Conservation (phyloP, 2,113 vertebrate species). For the Physeter macrocephalus region DNA sequence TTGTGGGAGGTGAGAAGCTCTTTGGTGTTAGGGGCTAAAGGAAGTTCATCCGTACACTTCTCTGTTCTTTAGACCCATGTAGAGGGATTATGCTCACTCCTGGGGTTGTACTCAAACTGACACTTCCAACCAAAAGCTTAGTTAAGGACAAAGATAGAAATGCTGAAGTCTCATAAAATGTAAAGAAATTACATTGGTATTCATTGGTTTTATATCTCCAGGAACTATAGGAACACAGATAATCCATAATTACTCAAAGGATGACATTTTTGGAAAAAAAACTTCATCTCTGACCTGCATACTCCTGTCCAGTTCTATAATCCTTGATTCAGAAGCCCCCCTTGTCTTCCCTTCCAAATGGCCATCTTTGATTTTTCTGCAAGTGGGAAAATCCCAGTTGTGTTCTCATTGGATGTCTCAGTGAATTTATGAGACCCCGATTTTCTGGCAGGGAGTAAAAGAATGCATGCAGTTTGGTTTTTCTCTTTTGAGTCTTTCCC, state of each 20-base stretch:
- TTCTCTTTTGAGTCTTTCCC: neutral
- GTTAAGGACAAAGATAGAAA: neutral
- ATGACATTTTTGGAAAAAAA: neutral
- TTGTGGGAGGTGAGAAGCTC: neutral
- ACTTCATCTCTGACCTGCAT: neutral
- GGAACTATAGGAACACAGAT: neutral
- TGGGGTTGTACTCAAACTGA: neutral
- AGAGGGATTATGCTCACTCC: neutral
- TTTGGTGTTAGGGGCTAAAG: neutral
- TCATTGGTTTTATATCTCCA: neutral
- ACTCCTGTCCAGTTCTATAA: neutral
- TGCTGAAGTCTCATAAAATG: neutral
- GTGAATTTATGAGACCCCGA: neutral
- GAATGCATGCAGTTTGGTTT: neutral
- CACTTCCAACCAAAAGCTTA: neutral
- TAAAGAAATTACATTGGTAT: neutral
- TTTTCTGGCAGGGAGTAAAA: neutral
- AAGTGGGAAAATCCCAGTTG: neutral
- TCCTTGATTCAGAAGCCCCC: neutral
- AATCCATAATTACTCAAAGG: neutral
- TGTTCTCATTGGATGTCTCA: neutral
- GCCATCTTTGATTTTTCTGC: neutral
- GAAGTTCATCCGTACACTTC: neutral
- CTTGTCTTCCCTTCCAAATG: neutral
- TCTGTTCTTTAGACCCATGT: neutral